phyloP scores from a whole-genome alignment of 2,888 invertebrate species.

The Volucella inanis region DNA sequence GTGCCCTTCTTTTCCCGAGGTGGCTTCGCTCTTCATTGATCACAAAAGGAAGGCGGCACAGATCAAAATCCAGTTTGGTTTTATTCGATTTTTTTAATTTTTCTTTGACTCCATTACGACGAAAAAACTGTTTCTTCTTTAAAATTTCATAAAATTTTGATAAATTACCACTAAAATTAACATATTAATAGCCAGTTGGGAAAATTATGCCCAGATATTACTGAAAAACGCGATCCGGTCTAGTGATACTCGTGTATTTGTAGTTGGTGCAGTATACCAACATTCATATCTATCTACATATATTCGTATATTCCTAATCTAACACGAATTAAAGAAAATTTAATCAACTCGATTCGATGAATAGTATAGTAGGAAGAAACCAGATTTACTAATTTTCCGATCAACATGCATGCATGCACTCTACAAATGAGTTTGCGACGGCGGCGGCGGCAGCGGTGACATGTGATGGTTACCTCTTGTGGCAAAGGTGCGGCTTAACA shows the following conservation, averaged over 20 bases:
- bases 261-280: conserved; percentile 59
- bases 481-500: conserved; percentile 69
- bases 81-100: conserved; percentile 35
- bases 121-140: conserved; percentile 41
- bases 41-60: conserved; percentile 43
- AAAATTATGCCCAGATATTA: conserved; percentile 59
- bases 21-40: conserved; percentile 50
- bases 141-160: conserved; percentile 51
- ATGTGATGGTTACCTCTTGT: conserved; percentile 63
- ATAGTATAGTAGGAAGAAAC: conserved; percentile 34
- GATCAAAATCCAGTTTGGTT: conserved; percentile 61
- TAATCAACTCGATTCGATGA: conserved; percentile 48
- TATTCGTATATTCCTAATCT: conserved; percentile 20
- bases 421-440: conserved; percentile 18
- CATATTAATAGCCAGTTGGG: conserved; percentile 58
- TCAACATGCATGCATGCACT: conserved; percentile 42
- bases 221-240: conserved; percentile 29
- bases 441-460: conserved; percentile 56
- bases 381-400: conserved; percentile 63
- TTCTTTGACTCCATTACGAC: conserved; percentile 48
- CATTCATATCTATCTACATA: conserved; percentile 6
- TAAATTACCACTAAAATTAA: conserved; percentile 71
- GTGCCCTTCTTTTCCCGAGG: background rate
- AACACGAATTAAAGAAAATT: conserved; percentile 37
- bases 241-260: conserved; percentile 15